phyloP scores from a whole-genome alignment of 2,888 invertebrate species.

The Gandaritis pyraliata region DNA sequence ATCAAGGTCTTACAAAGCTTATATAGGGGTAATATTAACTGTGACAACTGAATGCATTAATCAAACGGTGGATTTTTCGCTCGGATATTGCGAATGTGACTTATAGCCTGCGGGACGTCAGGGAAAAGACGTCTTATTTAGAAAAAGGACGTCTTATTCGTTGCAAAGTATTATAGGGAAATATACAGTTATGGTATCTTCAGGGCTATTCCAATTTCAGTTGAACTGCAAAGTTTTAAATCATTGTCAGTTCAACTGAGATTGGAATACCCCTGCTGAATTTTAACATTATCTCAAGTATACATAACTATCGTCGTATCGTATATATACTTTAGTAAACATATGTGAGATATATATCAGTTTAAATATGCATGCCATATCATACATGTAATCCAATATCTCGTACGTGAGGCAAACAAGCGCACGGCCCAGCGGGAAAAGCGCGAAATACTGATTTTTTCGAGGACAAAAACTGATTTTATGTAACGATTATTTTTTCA shows the following conservation, averaged over 20 bases:
- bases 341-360: conserved; percentile 26
- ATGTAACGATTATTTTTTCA: neutral
- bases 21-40: conserved; percentile 72
- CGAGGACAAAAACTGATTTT: neutral
- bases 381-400: conserved; percentile 40
- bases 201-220: no score
- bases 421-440: conserved; percentile 9
- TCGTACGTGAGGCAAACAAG: conserved; percentile 34
- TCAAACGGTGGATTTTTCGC: conserved; percentile 71
- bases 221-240: no score
- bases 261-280: no score
- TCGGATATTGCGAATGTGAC: conserved; percentile 69
- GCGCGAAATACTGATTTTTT: conserved; percentile 11
- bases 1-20: conserved; percentile 49
- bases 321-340: conserved; percentile 1
- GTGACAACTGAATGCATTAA: conserved; percentile 80
- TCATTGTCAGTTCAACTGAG: no score
- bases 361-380: conserved; percentile 41
- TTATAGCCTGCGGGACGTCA: conserved; percentile 31
- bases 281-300: neutral
- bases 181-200: neutral
- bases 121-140: neutral
- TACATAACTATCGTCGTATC: neutral
- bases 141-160: neutral
- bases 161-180: neutral